phyloP scores from a whole-genome alignment of 2,797 vertebrate species.

The Hypotaenidia philippensis region DNA sequence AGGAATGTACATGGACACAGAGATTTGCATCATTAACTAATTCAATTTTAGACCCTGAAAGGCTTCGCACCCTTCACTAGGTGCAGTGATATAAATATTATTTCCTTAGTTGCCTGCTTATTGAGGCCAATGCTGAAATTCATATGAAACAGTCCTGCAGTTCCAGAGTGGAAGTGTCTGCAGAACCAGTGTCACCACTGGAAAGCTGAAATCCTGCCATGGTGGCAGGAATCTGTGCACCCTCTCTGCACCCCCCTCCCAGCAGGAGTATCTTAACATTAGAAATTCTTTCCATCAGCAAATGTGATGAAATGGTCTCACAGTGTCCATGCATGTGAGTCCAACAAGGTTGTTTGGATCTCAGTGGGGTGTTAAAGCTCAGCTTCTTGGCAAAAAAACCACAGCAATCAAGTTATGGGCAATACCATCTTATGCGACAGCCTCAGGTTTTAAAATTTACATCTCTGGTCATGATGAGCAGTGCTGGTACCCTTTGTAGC shows the following conservation, averaged over 20 bases:
- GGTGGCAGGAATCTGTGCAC: neutral
- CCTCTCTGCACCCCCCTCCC: neutral
- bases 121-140: neutral
- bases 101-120: neutral
- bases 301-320: rapidly evolving
- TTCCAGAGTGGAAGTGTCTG: neutral
- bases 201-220: neutral
- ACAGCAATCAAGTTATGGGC: neutral
- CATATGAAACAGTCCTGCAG: neutral
- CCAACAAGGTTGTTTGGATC: rapidly evolving
- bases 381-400: neutral
- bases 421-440: neutral
- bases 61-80: neutral
- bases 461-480: neutral
- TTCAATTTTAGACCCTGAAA: neutral
- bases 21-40: neutral
- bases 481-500: neutral
- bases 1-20: rapidly evolving
- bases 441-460: neutral
- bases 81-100: neutral
- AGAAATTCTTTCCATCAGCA: neutral
- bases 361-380: neutral
- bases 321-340: rapidly evolving
- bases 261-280: neutral
- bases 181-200: neutral